phyloP scores from a whole-genome alignment of 2,888 invertebrate species.

The Seira musarum region DNA sequence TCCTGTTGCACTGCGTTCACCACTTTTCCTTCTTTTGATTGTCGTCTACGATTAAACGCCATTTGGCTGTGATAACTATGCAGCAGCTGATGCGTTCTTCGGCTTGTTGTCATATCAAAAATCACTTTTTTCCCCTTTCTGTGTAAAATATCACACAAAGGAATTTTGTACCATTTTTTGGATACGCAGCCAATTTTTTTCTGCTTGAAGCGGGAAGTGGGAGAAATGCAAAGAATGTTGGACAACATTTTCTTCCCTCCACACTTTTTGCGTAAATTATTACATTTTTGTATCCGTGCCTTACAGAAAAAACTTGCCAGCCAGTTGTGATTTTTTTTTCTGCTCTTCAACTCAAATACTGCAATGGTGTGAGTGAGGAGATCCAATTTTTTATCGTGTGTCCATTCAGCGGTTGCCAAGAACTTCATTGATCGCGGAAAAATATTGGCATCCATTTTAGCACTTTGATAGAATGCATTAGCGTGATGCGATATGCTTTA shows the following conservation, averaged over 20 bases:
- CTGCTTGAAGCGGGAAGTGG: constrained; percentile 23
- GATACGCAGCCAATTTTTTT: constrained; percentile 58
- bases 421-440: constrained; percentile 30
- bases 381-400: constrained; percentile 30
- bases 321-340: too few species aligned
- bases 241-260: constrained; percentile 37
- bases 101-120: constrained; percentile 28
- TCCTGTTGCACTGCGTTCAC: constrained; percentile 49
- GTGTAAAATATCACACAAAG: constrained; percentile 35
- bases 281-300: too few species aligned
- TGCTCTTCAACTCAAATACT: too few species aligned
- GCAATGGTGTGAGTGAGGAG: too few species aligned
- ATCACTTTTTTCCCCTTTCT: constrained; percentile 41
- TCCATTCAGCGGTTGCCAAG: constrained; percentile 59
- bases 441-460: constrained; percentile 53
- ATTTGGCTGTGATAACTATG: constrained; percentile 30
- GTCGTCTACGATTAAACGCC: constrained; percentile 37
- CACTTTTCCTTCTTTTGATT: constrained; percentile 32
- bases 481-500: too few species aligned
- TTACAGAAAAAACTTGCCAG: too few species aligned
- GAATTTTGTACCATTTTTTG: constrained; percentile 18
- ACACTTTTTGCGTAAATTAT: not conserved
- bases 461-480: constrained; percentile 31
- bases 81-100: not conserved
- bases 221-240: constrained; percentile 59